Conservation (phyloP, 2,888 invertebrate genomes). For the Boloria selene region DNA sequence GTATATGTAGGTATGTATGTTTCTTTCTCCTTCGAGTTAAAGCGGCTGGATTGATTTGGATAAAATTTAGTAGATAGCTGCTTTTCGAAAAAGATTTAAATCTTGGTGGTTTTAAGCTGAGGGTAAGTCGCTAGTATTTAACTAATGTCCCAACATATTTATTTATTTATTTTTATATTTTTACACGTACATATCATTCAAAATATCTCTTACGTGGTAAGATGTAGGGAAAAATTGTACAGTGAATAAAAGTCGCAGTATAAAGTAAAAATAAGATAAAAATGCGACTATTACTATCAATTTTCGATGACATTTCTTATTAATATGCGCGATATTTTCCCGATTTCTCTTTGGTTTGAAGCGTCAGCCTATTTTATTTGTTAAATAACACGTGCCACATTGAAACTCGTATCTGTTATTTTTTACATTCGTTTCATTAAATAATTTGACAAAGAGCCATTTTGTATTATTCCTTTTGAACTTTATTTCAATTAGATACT, state of each 20-base stretch:
- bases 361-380: conserved; percentile 45
- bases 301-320: conserved; percentile 18
- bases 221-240: neutral
- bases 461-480: too few relatives aligned
- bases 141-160: too few relatives aligned
- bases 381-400: conserved; percentile 60
- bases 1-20: too few relatives aligned
- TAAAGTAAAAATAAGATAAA: conserved; percentile 13
- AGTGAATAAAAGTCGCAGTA: conserved; percentile 1
- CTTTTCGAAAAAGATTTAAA: too few relatives aligned
- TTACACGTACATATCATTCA: neutral
- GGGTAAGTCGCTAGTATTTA: too few relatives aligned
- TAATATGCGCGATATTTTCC: conserved; percentile 41
- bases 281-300: conserved; percentile 10
- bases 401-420: conserved; percentile 48
- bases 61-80: too few relatives aligned
- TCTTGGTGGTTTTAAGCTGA: too few relatives aligned
- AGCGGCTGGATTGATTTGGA: too few relatives aligned
- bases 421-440: conserved; percentile 61
- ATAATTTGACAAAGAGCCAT: too few relatives aligned
- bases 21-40: too few relatives aligned
- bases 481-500: too few relatives aligned
- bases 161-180: too few relatives aligned
- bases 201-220: neutral
- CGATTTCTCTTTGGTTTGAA: conserved; percentile 41